Base-by-base conservation (phyloP, 2,888 invertebrate genomes). In the Sphaeridia pumilis region DNA sequence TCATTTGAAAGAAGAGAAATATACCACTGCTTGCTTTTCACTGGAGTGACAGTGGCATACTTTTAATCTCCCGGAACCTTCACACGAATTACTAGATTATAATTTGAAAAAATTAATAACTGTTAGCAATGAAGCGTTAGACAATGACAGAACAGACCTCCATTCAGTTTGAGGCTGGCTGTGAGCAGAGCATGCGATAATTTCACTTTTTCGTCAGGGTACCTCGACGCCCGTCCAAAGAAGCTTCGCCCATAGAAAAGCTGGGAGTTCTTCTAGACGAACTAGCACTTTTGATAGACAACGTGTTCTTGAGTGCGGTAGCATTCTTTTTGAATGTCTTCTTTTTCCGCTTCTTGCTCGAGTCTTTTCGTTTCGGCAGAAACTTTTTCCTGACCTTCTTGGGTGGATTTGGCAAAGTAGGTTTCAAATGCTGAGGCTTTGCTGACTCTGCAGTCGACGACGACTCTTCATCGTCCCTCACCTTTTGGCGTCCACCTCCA, bases 331-430 rank as follows among this genome's bases (percentile, higher is more conserved):
- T 65, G 45, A 63, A 63, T 35, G 60, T 52, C 48, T 65, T 65
- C 31, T 60, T 59, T 55, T 58, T 57, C 51, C 59, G 52, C 43
- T 60, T 61, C 53, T 65, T 65, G 46, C 57, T 57, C 21, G 64
- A 61, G 49, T 60, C 59, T 56, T 55, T 54, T 45, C 54, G 41
- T 22, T 50, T 54, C 14, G 64, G 64, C 34, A 65, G 60, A 45
- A 65, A 65, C 52, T 65, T 65, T 55, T 61, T 65, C 51, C 63
- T 52, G 22, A 63, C 4, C 47, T 58, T 59, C 56, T 65, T 65
- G 43, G 55, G 61, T 4, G 63, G 60, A 47, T 60, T 61, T 44
- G 48, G 48, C 49, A 54, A 26, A 4, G 38, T 31, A 41, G 43
- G 52, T 53, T 43, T 54, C 38, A 41, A 52, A 46, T 42, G 54